Conservation (phyloP, 2,797 vertebrate species). For the Lutra lutra region DNA sequence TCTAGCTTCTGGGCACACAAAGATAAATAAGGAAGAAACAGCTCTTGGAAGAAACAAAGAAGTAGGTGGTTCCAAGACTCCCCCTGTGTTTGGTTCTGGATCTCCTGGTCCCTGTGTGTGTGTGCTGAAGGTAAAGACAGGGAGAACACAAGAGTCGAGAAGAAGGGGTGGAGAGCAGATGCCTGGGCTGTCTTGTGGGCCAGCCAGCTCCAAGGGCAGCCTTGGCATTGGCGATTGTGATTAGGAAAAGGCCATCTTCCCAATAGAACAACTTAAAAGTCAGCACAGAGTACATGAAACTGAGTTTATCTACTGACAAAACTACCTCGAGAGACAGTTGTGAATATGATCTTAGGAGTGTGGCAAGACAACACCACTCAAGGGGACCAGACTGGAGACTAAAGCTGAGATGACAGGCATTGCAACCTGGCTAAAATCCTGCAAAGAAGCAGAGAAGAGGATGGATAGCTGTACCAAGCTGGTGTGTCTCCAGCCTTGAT, state of each 20-base stretch:
- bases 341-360: not conserved
- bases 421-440: not conserved
- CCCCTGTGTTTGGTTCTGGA: not conserved
- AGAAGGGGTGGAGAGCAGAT: not conserved
- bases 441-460: not conserved
- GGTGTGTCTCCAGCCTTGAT: not conserved
- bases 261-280: not conserved
- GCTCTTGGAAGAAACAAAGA: not conserved
- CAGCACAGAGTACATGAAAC: not conserved
- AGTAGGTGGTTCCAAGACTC: not conserved
- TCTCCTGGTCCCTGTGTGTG: not conserved
- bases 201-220: not conserved
- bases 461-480: fast-evolving
- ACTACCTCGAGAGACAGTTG: not conserved
- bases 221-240: no score
- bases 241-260: not conserved
- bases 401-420: not conserved
- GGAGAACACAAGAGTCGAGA: not conserved
- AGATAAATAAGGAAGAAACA: not conserved
- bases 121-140: not conserved
- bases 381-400: not conserved
- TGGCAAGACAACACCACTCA: not conserved
- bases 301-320: not conserved
- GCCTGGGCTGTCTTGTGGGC: not conserved
- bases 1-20: not conserved